Evolutionary conservation across 2,888 invertebrate species (phyloP), one percentile per base, ranked within the genome.

Genomic region (Onchidella celtica): DNA sequence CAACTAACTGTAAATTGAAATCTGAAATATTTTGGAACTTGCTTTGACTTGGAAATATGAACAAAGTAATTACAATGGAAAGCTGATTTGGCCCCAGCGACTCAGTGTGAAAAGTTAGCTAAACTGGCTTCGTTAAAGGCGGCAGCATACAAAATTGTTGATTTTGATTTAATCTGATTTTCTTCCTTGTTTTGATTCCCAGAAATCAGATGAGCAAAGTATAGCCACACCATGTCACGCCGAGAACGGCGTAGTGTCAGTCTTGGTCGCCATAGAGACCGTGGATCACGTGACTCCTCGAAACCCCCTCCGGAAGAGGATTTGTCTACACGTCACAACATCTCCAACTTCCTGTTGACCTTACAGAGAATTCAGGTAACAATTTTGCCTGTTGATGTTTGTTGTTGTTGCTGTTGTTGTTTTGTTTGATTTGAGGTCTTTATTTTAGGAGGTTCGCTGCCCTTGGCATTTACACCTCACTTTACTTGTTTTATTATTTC

Each of bases 241-340:
- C 29, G 81, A 34, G 81, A 81, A 63, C 76, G 76, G 21, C 81
- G 81, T 3, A 81, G 81, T 38, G 81, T 81, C 32, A 81, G 81
- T 36, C 81, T 81, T 24, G 81, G 81, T 63, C 81, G 81, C 36
- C 61, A 76, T 47, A 76, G 65, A 70, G 81, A 81, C 61, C 29
- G 75, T 36, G 57, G 34, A 14, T 6, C 81, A 75, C 81, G 75
- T 61, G 76, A 81, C 36, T 70, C 17, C 1, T 14, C 65, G 14
- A 63, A 32, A 38, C 27, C 36, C 9, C 29, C 57, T 11, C 59
- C 11, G 3, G 81, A 75, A 38, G 74, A 66, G 3, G 81, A 81
- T 32, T 32, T 59, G 29, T 81, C 81, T 1, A 81, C 81, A 6
- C 57, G 81, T 4, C 81, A 81, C 47, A 81, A 81, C 36, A 75